Base-by-base conservation (phyloP, 37 sponge, comb jelly and placozoan species). In the Chondrilla cf. caribensis region DNA sequence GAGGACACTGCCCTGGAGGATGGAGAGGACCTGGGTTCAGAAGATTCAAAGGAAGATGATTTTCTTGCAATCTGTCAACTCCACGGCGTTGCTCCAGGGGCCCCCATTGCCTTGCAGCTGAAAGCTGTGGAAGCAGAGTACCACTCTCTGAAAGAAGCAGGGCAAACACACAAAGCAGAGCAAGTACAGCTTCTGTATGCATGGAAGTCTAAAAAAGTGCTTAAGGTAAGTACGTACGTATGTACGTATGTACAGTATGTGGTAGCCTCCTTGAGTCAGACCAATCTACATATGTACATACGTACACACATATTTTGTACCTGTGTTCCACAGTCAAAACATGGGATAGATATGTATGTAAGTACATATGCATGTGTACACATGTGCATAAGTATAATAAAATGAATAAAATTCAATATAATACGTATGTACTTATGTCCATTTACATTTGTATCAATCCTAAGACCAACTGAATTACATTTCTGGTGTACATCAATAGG, bases 81-180 rank as follows among this genome's bases (percentile, higher is more conserved):
- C 31, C 91, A 87, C 35, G 98, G 98, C 14, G 95, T 97, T 54
- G 77, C 80, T 8, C 62, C 82, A 8, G 82, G 85, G 8, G 95
- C 93, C 18, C 84, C 89, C 1, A 58, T 97, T 7, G 89, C 90
- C 15, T 79, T 86, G 39, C 96, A 97, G 83, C 91, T 97, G 75
- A 90, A 91, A 82, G 98, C 98, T 32, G 89, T 97, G 17, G 98
- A 97, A 72, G 80, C 85, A 47, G 98, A 97, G 82, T 97, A 89
- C 81, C 92, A 91, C 59, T 40, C 85, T 19, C 84, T 97, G 43
- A 97, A 95, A 76, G 92, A 88, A 2, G 76, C 93, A 47, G 93
- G 93, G 0, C 87, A 95, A 77, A 85, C 86, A 2, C 70, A 84
- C 83, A 90, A 88, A 64, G 95, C 95, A 26, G 98, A 97, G 72